Conservation (phyloP, 2,113 vertebrate species). For the Campylomormyrus numenius region DNA sequence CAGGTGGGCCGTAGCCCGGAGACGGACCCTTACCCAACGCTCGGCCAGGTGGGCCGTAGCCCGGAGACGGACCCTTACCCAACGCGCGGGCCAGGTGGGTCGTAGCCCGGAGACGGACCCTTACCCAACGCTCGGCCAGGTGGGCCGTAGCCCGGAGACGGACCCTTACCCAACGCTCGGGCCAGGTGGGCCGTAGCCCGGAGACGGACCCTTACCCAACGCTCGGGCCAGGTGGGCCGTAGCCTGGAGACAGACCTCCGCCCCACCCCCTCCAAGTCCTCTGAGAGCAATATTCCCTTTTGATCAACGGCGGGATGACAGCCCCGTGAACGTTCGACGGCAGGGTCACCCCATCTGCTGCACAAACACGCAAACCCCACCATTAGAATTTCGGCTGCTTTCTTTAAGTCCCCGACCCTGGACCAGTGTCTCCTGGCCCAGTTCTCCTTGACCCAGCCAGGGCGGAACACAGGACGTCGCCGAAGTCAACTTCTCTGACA, state of each 20-base stretch:
- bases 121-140: slow-evolving; percentile 24
- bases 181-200: slow-evolving; percentile 50
- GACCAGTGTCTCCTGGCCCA: neutral
- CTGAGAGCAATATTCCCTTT: slow-evolving; percentile 85
- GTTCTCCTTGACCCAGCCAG: neutral
- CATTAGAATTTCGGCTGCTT: neutral
- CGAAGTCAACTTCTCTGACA: neutral
- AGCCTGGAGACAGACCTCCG: slow-evolving; percentile 44
- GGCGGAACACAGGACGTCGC: too few species aligned
- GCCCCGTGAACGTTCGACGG: slow-evolving; percentile 84
- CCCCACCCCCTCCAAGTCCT: slow-evolving; percentile 53
- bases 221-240: neutral
- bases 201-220: slow-evolving; percentile 54
- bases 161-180: slow-evolving; percentile 53
- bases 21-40: slow-evolving; percentile 44
- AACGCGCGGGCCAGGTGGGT: slow-evolving; percentile 48
- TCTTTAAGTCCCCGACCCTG: slow-evolving; percentile 44
- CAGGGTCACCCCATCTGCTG: slow-evolving; percentile 92
- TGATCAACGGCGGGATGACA: slow-evolving; percentile 78
- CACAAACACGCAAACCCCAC: slow-evolving; percentile 59
- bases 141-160: slow-evolving; percentile 58
- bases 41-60: slow-evolving; percentile 39
- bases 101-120: slow-evolving; percentile 65
- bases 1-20: too few species aligned
- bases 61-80: slow-evolving; percentile 63